Base-by-base conservation (phyloP, 2,888 invertebrate species). In the Rhabditoides inermis region DNA sequence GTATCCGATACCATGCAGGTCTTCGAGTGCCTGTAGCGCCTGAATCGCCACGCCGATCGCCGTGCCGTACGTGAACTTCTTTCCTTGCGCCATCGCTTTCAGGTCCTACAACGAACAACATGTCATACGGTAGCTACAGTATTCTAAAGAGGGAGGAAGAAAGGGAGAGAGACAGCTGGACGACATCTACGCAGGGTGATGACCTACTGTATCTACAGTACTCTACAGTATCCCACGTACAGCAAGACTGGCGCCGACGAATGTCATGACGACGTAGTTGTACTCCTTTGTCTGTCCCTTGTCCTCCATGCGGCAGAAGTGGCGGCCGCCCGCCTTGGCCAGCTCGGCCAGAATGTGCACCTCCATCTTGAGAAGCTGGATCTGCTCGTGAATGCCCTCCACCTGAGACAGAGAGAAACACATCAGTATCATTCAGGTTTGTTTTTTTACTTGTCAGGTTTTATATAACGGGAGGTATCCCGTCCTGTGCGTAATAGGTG, bases 271-370 rank as follows among this genome's bases (percentile, higher is more conserved):
- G 23, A 66, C 69, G 52, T 63, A 70, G 55, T 70, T 68, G 58
- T 68, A 70, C 51, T 59, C 56, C 23, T 59, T 56, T 37, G 42
- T 42, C 40, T 39, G 22, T 35, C 65, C 69, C 45, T 68, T 72
- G 50, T 69, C 71, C 53, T 66, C 65, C 42, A 72, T 72, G 49
- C 69, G 64, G 51, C 72, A 72, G 52, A 71, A 71, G 49, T 71
- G 71, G 7, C 65, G 53, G 22, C 63, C 61, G 6, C 63, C 65
- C 12, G 56, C 50, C 50, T 68, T 65, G 26, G 58, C 56, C 51
- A 72, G 45, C 49, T 63, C 68, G 41, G 53, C 54, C 35, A 71
- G 52, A 40, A 71, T 66, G 51, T 52, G 60, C n/a, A 71, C 71
- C 49, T 72, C 71, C 72, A 71, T 72, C 53, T 69, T 72, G 49